Evolutionary conservation across 2,113 vertebrate genomes (phyloP).

Genomic region (Irena cyanogastra): DNA sequence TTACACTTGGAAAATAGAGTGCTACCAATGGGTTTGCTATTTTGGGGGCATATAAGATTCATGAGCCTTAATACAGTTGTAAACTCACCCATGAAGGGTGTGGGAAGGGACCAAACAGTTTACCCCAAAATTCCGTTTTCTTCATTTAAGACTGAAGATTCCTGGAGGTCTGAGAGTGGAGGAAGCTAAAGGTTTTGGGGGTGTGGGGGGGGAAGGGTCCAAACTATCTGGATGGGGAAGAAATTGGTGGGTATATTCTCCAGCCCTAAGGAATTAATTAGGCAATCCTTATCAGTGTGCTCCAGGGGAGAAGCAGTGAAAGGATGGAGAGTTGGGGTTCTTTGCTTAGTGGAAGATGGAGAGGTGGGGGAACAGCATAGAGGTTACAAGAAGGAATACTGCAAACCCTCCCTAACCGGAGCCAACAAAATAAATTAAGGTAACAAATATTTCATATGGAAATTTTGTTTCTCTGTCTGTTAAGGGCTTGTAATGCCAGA

Average conservation of each 20-base stretch:
- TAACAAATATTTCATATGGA: not conserved
- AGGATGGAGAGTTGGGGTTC: not conserved
- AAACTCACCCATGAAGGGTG: not conserved
- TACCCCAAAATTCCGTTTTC: not conserved
- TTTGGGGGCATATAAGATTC: not conserved
- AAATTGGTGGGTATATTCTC: not conserved
- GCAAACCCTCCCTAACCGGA: not conserved
- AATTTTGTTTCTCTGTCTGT: not conserved
- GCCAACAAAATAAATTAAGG: not conserved
- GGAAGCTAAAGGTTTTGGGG: not conserved
- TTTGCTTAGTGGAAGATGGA: not conserved
- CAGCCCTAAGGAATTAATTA: not conserved
- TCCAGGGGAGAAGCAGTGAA: not conserved
- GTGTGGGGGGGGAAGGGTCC: not conserved
- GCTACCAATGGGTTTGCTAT: not conserved
- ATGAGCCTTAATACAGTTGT: not conserved
- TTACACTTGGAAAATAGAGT: not conserved
- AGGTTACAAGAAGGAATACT: not conserved
- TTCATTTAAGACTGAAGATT: not conserved
- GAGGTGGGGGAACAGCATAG: rapidly evolving
- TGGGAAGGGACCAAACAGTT: not conserved
- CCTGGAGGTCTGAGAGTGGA: not conserved
- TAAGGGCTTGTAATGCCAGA: not conserved
- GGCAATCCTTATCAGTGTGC: not conserved
- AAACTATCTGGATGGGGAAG: not conserved